Percentiles rank a stretch among this genome's conserved stretches.
Conservation (phyloP, 2,888 invertebrate species). For the Drosophila fungiperda region DNA sequence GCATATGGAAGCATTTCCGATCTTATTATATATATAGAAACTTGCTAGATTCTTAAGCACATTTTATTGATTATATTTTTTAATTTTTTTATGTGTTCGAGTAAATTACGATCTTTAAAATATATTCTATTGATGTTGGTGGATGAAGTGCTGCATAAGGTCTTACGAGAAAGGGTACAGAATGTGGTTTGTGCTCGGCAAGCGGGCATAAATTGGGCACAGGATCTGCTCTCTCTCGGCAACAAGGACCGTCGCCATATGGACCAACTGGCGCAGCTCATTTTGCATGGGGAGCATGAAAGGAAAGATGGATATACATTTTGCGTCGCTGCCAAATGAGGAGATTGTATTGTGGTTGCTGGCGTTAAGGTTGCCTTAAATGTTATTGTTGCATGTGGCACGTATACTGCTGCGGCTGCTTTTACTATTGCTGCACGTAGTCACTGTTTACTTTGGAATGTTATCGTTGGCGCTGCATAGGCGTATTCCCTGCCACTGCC, state of each 20-base stretch:
- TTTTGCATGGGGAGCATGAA: slow-evolving; percentile 34
- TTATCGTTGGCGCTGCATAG: slow-evolving; percentile 53
- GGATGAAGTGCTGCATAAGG: background rate
- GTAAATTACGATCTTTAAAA: background rate
- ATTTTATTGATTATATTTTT: background rate
- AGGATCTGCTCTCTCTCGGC: background rate
- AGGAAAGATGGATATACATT: slow-evolving; percentile 25
- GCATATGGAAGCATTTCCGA: background rate
- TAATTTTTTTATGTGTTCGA: background rate
- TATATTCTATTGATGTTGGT: background rate
- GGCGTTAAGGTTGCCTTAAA: slow-evolving; percentile 44
- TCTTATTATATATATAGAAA: background rate
- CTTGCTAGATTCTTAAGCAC: background rate
- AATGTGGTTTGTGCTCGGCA: slow-evolving; percentile 13
- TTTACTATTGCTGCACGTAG: slow-evolving; percentile 42
- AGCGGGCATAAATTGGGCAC: slow-evolving; percentile 41
- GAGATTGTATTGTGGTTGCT: slow-evolving; percentile 47
- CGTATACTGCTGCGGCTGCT: slow-evolving; percentile 38
- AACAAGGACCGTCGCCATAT: slow-evolving; percentile 3
- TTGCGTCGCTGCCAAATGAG: slow-evolving; percentile 58
- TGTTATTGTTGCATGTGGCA: slow-evolving; percentile 70
- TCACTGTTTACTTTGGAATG: slow-evolving; percentile 55
- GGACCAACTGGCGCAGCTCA: slow-evolving; percentile 24
- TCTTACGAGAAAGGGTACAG: background rate
- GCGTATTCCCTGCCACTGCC: slow-evolving; percentile 30